A percentile compares a stretch with the other conserved stretches of the same genome.
phyloP scores from a whole-genome alignment of 2,888 invertebrate genomes.

The Himalopsyche kuldschensis region DNA sequence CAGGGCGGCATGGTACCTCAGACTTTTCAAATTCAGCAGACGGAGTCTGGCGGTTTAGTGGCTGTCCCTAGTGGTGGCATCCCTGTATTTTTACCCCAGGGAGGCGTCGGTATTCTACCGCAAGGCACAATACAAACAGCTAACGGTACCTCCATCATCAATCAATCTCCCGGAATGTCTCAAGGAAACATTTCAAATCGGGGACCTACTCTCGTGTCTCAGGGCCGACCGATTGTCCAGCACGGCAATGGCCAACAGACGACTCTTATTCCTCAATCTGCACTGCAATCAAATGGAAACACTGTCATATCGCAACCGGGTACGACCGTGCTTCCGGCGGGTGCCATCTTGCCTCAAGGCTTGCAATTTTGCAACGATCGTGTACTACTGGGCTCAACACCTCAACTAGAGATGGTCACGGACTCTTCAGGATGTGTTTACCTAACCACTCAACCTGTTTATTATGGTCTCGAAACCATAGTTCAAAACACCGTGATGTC shows the following conservation, averaged over 20 bases:
- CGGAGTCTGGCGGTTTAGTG: conserved; percentile 63
- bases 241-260: conserved; percentile 58
- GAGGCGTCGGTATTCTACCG: conserved; percentile 58
- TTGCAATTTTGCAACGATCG: conserved; percentile 61
- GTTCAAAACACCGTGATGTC: conserved; percentile 89
- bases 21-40: conserved; percentile 63
- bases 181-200: conserved; percentile 52
- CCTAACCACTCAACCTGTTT: conserved; percentile 72
- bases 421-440: conserved; percentile 63
- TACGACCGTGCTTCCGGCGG: conserved; percentile 64
- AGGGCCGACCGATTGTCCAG: conserved; percentile 52
- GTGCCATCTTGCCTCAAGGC: conserved; percentile 54
- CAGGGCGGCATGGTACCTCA: conserved; percentile 61
- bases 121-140: conserved; percentile 49
- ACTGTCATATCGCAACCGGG: conserved; percentile 59
- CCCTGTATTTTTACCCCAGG: conserved; percentile 59
- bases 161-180: conserved; percentile 58
- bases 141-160: conserved; percentile 63
- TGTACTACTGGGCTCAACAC: conserved; percentile 63
- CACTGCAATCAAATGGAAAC: conserved; percentile 59
- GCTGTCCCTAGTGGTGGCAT: conserved; percentile 63
- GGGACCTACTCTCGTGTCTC: conserved; percentile 51
- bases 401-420: conserved; percentile 66
- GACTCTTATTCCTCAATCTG: conserved; percentile 54
- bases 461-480: conserved; percentile 82